A percentile compares a stretch with the other conserved stretches of the same genome.
phyloP scores from a whole-genome alignment of 2,113 vertebrate species.

The Peromyscus leucopus region DNA sequence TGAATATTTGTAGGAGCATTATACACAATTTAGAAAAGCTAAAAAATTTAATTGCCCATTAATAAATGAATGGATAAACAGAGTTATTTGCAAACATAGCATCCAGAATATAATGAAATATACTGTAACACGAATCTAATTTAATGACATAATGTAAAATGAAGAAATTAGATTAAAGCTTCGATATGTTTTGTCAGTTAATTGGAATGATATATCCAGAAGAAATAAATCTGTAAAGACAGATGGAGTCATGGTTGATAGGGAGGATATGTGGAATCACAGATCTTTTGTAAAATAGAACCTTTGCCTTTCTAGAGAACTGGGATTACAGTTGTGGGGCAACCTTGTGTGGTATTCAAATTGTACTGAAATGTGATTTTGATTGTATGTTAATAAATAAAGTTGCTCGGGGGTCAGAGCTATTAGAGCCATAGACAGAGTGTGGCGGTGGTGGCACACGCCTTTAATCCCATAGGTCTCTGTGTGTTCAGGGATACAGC shows the following conservation, averaged over 20 bases:
- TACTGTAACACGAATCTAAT: background rate
- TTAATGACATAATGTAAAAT: background rate
- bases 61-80: background rate
- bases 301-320: background rate
- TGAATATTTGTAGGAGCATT: background rate
- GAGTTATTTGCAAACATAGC: background rate
- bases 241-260: background rate
- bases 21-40: background rate
- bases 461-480: no score
- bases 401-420: no score
- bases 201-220: background rate
- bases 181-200: background rate
- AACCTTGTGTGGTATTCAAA: no score
- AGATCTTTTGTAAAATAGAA: background rate
- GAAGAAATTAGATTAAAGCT: background rate
- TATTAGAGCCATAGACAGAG: no score
- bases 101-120: background rate
- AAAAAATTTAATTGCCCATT: background rate
- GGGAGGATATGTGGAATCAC: rapidly evolving
- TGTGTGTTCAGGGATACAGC: no score
- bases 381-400: no score
- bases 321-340: background rate
- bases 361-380: no score
- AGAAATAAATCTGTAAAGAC: background rate
- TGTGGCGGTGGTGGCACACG: no score